Evolutionary conservation across 2,113 vertebrate genomes (phyloP), one percentile per base, ranked within the genome.

Genomic region (Brachyistius frenatus): DNA sequence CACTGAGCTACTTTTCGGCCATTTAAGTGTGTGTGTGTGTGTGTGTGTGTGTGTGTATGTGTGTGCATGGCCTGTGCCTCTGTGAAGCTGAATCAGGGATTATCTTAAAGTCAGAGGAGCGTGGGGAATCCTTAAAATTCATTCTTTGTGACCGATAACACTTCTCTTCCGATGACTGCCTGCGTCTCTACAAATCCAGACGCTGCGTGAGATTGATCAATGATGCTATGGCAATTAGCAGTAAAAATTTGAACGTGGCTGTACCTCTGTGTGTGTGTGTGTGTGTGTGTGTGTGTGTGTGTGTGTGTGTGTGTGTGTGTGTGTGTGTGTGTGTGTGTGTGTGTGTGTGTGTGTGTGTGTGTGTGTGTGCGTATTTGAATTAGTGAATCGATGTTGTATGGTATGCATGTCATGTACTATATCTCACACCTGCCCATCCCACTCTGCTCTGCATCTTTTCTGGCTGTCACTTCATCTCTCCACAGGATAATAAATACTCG

Each of bases 81-180:
- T 52, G 53, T 65, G 81, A 52, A 83, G 83, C 85, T 78, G 66
- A 88, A 79, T 89, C 66, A 0, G 76, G 85, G 88, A 89, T 93
- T 85, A 92, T 52, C 30, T 11, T 7, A 56, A 83, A 88, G 83
- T 86, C 80, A 81, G 53, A 55, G 63, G 86, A 87, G 89, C 80
- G 61, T 73, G 81, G 79, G 80, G 86, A 86, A 88, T 89, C 71
- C 67, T 86, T 86, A 73, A 85, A 85, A 87, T 86, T 83, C 73
- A 70, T 56, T 74, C 71, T 73, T 72, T 80, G 80, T 85, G 78
- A 85, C 75, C 32, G 35, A 74, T 81, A 83, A 71, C 49, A 30
- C 67, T 55, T 50, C 68, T 80, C 81, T 71, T 82, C 75, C 54
- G 5, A 73, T 50, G 65, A 46, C 54, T 83, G 63, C 61, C 55